Conservation (phyloP, 2,113 vertebrate genomes). For the Pavo muticus region DNA sequence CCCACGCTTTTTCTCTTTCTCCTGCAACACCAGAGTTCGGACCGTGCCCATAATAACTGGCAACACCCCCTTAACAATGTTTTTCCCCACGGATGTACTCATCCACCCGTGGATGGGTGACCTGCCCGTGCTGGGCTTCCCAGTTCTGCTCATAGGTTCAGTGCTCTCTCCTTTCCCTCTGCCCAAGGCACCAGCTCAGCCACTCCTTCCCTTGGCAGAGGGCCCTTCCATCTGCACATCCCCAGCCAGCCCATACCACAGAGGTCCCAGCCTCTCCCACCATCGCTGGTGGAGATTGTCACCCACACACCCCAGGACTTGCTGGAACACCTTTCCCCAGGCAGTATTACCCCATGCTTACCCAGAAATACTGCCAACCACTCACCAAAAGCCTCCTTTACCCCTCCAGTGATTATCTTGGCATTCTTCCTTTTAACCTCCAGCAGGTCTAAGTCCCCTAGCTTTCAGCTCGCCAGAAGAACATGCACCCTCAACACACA, state of each 20-base stretch:
- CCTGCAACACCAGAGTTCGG: background rate
- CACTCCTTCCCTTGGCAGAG: background rate
- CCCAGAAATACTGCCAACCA: background rate
- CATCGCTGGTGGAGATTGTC: background rate
- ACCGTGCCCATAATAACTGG: background rate
- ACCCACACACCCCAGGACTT: background rate
- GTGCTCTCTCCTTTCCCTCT: background rate
- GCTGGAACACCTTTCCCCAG: background rate
- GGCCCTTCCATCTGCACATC: background rate
- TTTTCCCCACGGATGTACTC: background rate
- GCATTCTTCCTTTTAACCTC: background rate
- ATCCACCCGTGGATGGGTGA: no score
- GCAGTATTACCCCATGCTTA: background rate
- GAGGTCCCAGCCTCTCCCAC: background rate
- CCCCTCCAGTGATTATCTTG: background rate
- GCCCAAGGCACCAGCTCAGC: background rate
- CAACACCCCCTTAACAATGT: background rate
- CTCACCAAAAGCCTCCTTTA: background rate
- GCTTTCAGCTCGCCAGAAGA: background rate
- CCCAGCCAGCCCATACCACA: background rate
- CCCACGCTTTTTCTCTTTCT: background rate
- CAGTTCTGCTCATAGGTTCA: background rate
- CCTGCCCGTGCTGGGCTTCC: background rate
- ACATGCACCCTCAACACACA: fast-evolving
- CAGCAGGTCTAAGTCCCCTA: background rate